phyloP scores from a whole-genome alignment of 2,113 vertebrate species.

The Columba livia region DNA sequence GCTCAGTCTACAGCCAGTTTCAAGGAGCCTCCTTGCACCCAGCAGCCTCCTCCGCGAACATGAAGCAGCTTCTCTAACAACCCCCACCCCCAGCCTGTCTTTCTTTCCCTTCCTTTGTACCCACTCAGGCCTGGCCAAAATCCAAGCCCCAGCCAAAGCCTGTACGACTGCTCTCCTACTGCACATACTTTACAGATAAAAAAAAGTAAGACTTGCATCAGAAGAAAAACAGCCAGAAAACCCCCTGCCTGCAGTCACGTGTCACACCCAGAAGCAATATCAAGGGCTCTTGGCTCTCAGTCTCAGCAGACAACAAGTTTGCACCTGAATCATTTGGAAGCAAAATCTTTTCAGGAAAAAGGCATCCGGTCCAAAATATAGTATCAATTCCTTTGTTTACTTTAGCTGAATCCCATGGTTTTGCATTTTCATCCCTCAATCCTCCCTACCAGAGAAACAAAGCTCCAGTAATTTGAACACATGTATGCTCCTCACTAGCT shows the following conservation, averaged over 20 bases:
- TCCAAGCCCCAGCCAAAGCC: neutral
- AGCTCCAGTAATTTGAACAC: constrained; percentile 41
- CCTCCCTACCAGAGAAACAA: constrained; percentile 19
- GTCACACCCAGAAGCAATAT: neutral
- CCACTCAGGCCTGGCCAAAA: neutral
- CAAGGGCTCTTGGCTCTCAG: neutral
- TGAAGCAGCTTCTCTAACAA: neutral
- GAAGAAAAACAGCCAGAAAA: constrained; percentile 9
- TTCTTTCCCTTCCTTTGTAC: neutral
- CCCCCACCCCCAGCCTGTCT: neutral
- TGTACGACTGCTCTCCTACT: neutral
- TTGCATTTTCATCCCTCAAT: constrained; percentile 52
- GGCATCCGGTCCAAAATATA: neutral
- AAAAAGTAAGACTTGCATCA: neutral
- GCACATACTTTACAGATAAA: neutral
- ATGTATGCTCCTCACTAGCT: neutral
- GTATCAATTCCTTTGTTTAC: constrained; percentile 11
- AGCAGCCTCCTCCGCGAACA: neutral
- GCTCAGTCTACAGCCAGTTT: neutral
- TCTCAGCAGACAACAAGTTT: constrained; percentile 10
- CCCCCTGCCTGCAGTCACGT: neutral
- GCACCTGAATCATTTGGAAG: constrained; percentile 45
- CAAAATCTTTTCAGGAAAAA: constrained; percentile 31
- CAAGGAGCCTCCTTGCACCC: neutral
- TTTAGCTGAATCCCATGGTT: constrained; percentile 35